These are phyloP conservation scores for Theristicus caerulescens DNA, from an alignment of 2,113 vertebrate genomes.

Conservation along the genomic window DNA sequence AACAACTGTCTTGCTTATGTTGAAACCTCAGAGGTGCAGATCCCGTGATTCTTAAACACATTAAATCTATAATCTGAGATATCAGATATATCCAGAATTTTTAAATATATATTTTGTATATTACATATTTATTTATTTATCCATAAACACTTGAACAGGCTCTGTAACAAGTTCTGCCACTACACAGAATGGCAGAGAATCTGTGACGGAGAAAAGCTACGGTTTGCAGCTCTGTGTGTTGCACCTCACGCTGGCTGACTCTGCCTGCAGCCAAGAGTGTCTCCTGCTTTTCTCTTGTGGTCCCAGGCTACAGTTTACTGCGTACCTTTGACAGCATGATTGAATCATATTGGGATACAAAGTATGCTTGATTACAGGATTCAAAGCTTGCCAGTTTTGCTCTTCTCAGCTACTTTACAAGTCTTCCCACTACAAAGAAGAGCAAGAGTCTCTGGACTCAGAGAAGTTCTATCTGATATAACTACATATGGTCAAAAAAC, in stretches of 20 bases:
- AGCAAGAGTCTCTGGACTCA: background rate
- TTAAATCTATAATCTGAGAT: background rate
- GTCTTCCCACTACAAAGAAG: background rate
- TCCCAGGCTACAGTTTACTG: background rate
- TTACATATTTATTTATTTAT: background rate
- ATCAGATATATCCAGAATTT: background rate
- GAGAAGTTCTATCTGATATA: background rate
- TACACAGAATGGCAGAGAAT: background rate
- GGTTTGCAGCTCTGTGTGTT: no score
- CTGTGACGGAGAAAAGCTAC: background rate
- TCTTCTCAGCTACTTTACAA: background rate
- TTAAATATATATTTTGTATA: rapidly evolving
- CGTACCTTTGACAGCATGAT: background rate
- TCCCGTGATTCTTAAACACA: background rate
- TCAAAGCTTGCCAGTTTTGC: background rate
- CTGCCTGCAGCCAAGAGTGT: background rate
- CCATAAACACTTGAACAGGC: background rate
- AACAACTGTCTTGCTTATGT: background rate
- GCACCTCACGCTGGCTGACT: background rate
- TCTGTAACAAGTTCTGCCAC: background rate
- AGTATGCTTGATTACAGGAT: background rate
- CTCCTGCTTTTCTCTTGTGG: background rate
- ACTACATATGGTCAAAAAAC: background rate
- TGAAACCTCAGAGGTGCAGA: background rate
- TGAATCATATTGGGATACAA: background rate